Percentiles rank a stretch among this genome's conserved stretches.
Conservation (phyloP, 1,140 invertebrate species). For the Musca domestica region DNA sequence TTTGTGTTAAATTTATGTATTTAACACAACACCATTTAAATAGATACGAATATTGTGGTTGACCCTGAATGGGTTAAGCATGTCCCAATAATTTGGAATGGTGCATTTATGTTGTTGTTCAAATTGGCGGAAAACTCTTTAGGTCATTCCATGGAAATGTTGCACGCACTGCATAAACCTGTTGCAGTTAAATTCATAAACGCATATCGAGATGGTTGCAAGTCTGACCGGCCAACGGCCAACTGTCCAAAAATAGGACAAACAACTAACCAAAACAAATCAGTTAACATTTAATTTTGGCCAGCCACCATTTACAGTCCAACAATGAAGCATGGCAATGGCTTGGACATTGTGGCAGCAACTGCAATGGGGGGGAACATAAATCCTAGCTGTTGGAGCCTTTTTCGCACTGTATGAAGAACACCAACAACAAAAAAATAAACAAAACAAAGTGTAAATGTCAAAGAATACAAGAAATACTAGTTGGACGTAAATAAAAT, state of each 20-base stretch:
- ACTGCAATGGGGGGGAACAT: no score
- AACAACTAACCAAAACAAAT: conserved; percentile 13
- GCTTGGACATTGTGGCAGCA: no score
- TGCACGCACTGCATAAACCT: no score
- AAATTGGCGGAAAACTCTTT: conserved; percentile 16
- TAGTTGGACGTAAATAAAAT: background rate
- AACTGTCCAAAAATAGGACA: background rate
- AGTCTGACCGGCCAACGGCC: no score
- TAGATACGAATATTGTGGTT: no score
- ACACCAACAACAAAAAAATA: background rate
- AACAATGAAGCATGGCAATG: background rate
- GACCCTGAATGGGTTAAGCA: no score
- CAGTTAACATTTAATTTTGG: conserved; percentile 13
- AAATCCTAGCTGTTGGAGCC: background rate
- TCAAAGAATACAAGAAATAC: conserved; percentile 10
- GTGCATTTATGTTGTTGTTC: background rate
- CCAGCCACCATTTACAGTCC: background rate
- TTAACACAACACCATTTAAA: no score
- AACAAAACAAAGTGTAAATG: conserved; percentile 17
- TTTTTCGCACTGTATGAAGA: no score
- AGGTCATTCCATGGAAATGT: background rate
- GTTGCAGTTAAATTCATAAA: no score
- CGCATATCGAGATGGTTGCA: no score
- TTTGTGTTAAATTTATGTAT: no score
- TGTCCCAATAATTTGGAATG: no score